Conservation (phyloP, 1,140 invertebrate species). For the Drosophila subpulchrella region DNA sequence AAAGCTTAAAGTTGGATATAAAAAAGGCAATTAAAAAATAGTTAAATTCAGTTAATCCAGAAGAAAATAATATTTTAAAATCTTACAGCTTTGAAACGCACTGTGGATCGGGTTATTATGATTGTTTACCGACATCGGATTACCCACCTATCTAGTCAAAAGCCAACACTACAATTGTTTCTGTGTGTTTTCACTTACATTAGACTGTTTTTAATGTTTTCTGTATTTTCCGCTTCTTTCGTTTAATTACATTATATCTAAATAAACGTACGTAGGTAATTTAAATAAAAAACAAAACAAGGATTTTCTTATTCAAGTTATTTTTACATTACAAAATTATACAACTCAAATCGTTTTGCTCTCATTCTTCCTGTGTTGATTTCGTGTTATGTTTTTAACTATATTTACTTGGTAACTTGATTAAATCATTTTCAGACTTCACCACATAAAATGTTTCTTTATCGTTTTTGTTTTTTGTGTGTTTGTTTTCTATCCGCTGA, state of each 20-base stretch:
- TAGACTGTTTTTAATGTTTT: slow-evolving; percentile 51
- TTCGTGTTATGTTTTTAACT: slow-evolving; percentile 54
- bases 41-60: background rate
- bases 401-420: slow-evolving; percentile 76
- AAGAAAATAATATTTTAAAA: background rate
- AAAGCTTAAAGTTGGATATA: background rate
- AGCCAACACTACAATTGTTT: slow-evolving; percentile 21
- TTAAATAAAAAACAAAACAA: slow-evolving; percentile 67
- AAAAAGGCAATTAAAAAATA: background rate
- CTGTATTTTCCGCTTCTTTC: slow-evolving; percentile 71
- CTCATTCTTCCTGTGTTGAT: slow-evolving; percentile 37
- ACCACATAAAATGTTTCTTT: slow-evolving; percentile 58
- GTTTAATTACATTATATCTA: slow-evolving; percentile 73
- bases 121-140: slow-evolving; percentile 1
- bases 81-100: slow-evolving; percentile 1
- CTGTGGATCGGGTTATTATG: background rate
- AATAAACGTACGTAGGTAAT: slow-evolving; percentile 72
- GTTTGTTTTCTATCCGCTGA: slow-evolving; percentile 28
- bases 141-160: slow-evolving; percentile 34
- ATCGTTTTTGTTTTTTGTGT: slow-evolving; percentile 1
- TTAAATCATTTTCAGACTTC: slow-evolving; percentile 84
- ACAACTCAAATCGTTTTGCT: slow-evolving; percentile 41
- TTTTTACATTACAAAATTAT: slow-evolving; percentile 74
- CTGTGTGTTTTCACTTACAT: slow-evolving; percentile 38
- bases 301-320: slow-evolving; percentile 63